Conservation (phyloP, 2,888 invertebrate species). For the Drosophila kuntzei region DNA sequence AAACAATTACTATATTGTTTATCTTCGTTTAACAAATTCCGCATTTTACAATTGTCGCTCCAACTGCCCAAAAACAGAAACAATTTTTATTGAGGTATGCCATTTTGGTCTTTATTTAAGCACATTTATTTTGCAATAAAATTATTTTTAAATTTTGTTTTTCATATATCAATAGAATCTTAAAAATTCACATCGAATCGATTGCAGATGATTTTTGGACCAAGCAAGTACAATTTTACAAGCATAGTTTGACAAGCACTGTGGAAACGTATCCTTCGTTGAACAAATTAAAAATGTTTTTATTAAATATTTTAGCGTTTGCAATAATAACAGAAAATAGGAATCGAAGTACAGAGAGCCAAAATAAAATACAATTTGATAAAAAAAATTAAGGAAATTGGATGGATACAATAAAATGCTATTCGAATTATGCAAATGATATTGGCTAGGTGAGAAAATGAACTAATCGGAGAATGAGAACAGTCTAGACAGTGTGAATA, state of each 20-base stretch:
- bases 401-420: constrained; percentile 25
- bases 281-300: not conserved
- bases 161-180: not conserved
- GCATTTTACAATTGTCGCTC: no score
- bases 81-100: not conserved
- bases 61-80: not conserved
- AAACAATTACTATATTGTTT: no score
- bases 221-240: not conserved
- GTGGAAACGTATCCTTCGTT: not conserved
- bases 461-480: not conserved
- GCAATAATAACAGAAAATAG: constrained; percentile 12
- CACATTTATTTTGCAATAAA: constrained; percentile 7
- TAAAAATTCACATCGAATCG: not conserved
- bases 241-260: not conserved
- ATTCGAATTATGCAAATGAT: constrained; percentile 56
- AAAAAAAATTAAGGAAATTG: constrained; percentile 5
- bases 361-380: constrained; percentile 7
- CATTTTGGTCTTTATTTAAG: constrained; percentile 5
- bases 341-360: constrained; percentile 52
- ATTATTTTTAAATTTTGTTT: not conserved
- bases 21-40: no score
- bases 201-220: not conserved
- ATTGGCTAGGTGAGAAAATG: constrained; percentile 58
- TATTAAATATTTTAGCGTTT: not conserved
- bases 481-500: not conserved